A percentile compares a stretch with the other conserved stretches of the same genome.
Conservation (phyloP, 2,797 vertebrate species). For the Zonotrichia albicollis region DNA sequence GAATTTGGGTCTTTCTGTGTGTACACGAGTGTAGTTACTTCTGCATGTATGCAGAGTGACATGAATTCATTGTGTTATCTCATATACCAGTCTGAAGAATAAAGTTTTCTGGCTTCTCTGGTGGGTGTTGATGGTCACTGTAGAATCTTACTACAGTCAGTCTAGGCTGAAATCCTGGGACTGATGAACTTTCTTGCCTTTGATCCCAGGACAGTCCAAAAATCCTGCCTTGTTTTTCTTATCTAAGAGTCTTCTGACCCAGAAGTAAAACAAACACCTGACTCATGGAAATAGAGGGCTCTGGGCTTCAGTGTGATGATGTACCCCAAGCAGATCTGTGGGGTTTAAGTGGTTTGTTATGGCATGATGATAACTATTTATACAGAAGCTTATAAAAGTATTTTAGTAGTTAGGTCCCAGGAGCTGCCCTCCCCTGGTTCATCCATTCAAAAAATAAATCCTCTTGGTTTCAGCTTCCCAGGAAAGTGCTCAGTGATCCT, state of each 20-base stretch:
- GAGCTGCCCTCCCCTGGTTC: background rate
- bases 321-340: background rate
- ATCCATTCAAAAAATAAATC: background rate
- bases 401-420: background rate
- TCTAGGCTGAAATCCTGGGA: background rate
- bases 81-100: background rate
- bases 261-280: background rate
- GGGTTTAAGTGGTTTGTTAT: background rate
- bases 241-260: background rate
- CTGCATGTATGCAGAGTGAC: background rate
- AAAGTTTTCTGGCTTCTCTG: background rate
- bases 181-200: background rate
- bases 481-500: background rate
- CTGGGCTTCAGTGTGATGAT: accelerated
- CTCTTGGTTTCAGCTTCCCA: background rate
- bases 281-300: background rate
- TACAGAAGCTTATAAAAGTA: background rate
- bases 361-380: background rate
- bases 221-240: background rate
- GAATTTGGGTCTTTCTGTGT: background rate
- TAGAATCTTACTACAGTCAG: background rate
- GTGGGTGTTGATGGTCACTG: background rate
- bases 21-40: background rate
- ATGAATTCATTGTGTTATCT: background rate
- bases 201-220: background rate